phyloP scores from a whole-genome alignment of 1,140 invertebrate species.

The Epicauta chinensis region DNA sequence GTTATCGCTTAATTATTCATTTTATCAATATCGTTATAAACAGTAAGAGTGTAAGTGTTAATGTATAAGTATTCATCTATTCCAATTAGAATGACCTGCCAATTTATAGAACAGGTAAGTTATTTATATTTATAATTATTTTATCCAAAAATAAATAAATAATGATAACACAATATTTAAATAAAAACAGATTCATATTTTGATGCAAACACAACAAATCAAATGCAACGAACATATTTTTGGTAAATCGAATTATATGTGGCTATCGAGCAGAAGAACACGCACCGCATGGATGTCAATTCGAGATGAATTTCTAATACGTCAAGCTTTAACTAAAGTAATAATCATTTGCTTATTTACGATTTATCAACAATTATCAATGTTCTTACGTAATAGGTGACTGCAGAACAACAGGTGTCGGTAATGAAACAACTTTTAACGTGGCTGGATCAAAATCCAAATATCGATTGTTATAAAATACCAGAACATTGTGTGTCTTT shows the following conservation, averaged over 20 bases:
- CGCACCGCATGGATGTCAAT: conserved; percentile 27
- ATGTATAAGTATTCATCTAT: background rate
- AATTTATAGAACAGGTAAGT: conserved; percentile 30
- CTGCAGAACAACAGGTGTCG: conserved; percentile 28
- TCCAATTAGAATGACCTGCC: conserved; percentile 23
- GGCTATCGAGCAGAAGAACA: conserved; percentile 31
- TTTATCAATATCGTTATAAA: too few species aligned
- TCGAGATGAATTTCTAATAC: conserved; percentile 30
- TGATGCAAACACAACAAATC: conserved; percentile 34
- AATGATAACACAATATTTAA: background rate
- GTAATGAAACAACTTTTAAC: conserved; percentile 28
- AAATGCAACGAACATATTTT: conserved; percentile 27
- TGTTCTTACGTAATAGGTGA: conserved; percentile 19
- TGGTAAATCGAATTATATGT: conserved; percentile 30
- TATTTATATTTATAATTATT: background rate
- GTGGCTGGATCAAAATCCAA: conserved; percentile 30
- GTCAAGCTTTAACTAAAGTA: conserved; percentile 29
- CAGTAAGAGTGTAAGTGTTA: too few species aligned
- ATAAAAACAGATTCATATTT: conserved; percentile 26
- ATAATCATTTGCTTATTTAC: too few species aligned
- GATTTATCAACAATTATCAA: background rate
- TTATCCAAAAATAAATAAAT: background rate
- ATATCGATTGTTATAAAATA: conserved; percentile 22
- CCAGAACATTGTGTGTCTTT: conserved; percentile 28
- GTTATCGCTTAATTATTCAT: conserved; percentile 12